Conservation (phyloP, 1,140 invertebrate genomes). For the Drosophila prosaltans region DNA sequence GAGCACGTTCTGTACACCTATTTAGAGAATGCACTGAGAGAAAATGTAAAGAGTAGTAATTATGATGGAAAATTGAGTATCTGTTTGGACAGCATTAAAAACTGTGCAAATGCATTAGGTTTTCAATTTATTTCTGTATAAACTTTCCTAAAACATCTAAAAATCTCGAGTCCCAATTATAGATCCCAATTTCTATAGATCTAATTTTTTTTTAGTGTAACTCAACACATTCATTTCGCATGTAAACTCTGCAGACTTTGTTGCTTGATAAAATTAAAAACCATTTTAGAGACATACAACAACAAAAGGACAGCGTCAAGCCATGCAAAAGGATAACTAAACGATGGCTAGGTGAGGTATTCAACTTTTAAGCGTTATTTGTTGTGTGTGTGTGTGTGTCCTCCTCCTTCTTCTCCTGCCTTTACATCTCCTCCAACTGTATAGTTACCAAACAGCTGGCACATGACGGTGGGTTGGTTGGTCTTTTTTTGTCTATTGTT, state of each 20-base stretch:
- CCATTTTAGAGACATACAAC: constrained; percentile 58
- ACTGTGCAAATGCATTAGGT: too few species aligned
- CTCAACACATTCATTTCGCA: constrained; percentile 54
- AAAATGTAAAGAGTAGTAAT: constrained; percentile 8
- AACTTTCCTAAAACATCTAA: too few species aligned
- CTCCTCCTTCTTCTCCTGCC: neutral
- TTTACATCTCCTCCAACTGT: constrained; percentile 24
- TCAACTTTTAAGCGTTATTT: constrained; percentile 56
- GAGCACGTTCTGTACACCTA: constrained; percentile 61
- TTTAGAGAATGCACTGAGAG: constrained; percentile 44
- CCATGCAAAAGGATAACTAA: constrained; percentile 17
- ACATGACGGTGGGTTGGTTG: constrained; percentile 35
- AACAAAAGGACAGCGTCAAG: constrained; percentile 49
- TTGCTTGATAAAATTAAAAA: constrained; percentile 78
- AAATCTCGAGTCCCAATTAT: too few species aligned
- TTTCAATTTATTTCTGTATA: too few species aligned
- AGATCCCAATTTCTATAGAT: too few species aligned
- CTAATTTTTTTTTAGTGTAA: constrained; percentile 47
- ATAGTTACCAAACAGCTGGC: constrained; percentile 52
- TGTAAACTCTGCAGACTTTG: constrained; percentile 58
- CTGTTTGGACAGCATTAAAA: too few species aligned
- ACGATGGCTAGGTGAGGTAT: constrained; percentile 40
- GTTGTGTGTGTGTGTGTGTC: constrained; percentile 36
- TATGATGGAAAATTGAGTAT: too few species aligned
- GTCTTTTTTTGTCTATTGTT: neutral